Evolutionary conservation across 2,113 vertebrate species (phyloP), one percentile per base, ranked within the genome.

Genomic region (Bothrops jararaca): DNA sequence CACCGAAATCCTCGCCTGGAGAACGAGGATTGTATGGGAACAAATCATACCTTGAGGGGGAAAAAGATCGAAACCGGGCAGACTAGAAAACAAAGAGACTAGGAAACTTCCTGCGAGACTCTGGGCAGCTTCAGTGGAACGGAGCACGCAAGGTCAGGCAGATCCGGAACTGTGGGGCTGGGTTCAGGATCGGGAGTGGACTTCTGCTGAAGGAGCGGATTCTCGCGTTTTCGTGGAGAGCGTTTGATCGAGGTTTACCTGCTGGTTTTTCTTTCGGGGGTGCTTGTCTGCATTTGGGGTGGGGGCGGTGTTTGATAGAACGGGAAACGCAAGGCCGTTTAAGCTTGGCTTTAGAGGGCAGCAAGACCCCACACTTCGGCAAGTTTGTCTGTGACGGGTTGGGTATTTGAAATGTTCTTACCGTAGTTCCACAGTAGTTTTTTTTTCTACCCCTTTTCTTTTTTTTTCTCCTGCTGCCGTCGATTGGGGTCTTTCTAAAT

Each of bases 71-170:
- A 20, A 26, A 80, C 87, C 93, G 92, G 74, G 54, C 95, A 54
- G 94, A 92, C 89, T 92, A 58, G 96, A 97, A 96, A 97, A 98
- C 98, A 98, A 98, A 98, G 97, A 97, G 97, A 93, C 96, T 96
- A 93, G 13, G 94, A 97, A 97, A 98, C 97, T 97, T 97, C 97
- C 92, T 58, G 96, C 95, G 90, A 39, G 96, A 96, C 95, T 96
- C 92, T 91, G 96, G 42, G 95, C 96, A 89, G 96, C 96, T 96
- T 95, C 97, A 34, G 94, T 94, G 94, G 96, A 89, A 95, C 95
- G 34, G 88, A 95, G 94, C 93, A 90, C 94, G 3, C 97, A 98
- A 98, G 98, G 98, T 98, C 98, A 98, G 97, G 96, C 96, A 13
- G 95, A 13, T 86, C 95, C 95, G 91, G 53, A 1, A 93, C 91